phyloP scores from a whole-genome alignment of 2,888 invertebrate species.

The Cheilosia pagana region DNA sequence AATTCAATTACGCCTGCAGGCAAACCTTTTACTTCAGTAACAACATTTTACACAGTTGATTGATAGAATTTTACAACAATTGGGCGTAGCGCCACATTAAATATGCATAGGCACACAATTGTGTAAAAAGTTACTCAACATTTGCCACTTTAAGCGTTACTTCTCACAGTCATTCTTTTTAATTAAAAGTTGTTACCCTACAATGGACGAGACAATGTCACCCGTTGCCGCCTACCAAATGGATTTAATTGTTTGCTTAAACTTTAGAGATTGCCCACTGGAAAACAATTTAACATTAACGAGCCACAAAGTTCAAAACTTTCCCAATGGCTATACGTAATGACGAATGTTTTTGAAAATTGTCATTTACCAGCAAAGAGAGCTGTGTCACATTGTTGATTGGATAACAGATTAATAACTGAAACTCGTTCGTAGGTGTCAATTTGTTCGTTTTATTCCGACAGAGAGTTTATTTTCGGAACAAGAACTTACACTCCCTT shows the following conservation, averaged over 20 bases:
- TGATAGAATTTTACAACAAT: not conserved
- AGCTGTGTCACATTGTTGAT: not conserved
- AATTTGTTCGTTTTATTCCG: slow-evolving; percentile 16
- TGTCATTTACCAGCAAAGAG: too few species aligned
- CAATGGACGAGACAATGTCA: not conserved
- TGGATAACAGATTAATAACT: not conserved
- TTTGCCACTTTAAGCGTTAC: not conserved
- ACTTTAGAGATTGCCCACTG: not conserved
- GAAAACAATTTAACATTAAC: not conserved
- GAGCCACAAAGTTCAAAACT: not conserved
- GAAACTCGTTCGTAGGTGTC: not conserved
- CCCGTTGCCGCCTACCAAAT: not conserved
- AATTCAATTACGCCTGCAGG: too few species aligned
- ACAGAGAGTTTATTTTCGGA: slow-evolving; percentile 45
- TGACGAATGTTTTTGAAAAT: too few species aligned
- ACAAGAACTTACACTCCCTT: slow-evolving; percentile 38
- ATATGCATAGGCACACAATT: not conserved
- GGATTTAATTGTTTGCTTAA: not conserved
- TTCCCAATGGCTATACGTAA: too few species aligned
- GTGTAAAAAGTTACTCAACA: not conserved
- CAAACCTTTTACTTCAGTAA: too few species aligned
- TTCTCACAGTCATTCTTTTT: not conserved
- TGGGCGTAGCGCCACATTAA: not conserved
- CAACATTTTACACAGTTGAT: too few species aligned
- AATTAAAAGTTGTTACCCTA: not conserved